A percentile compares a stretch with the other conserved stretches of the same genome.
Evolutionary conservation across 2,797 vertebrate genomes (phyloP).

Genomic region (Etheostoma perlongum): DNA sequence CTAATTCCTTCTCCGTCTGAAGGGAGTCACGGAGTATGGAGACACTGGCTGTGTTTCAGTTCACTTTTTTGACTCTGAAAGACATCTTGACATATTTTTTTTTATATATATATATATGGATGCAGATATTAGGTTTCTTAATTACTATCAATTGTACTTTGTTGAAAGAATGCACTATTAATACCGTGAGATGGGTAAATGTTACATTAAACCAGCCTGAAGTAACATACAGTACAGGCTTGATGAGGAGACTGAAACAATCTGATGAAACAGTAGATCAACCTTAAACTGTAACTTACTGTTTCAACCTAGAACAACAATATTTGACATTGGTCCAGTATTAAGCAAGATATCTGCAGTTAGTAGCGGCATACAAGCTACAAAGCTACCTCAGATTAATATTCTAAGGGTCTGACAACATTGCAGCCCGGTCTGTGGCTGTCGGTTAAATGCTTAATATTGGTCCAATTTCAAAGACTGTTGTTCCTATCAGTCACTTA

Average conservation of each 20-base stretch:
- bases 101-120: neutral
- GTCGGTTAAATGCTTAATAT: too few species aligned
- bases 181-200: conserved; percentile 5
- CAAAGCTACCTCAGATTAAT: too few species aligned
- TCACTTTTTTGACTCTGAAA: conserved; percentile 9
- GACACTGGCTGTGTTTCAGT: neutral
- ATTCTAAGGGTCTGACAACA: too few species aligned
- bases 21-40: conserved; percentile 7
- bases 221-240: neutral
- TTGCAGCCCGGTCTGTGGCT: too few species aligned
- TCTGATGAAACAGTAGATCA: neutral
- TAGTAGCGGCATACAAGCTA: too few species aligned
- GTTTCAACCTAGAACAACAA: too few species aligned
- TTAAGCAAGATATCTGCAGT: too few species aligned
- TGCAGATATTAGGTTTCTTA: neutral
- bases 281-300: neutral
- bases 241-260: neutral
- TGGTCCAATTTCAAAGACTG: too few species aligned
- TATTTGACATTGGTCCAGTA: too few species aligned
- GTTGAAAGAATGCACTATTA: conserved; percentile 6
- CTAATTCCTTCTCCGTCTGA: neutral
- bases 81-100: conserved; percentile 4
- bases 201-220: conserved; percentile 2
- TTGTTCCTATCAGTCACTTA: too few species aligned
- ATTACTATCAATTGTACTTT: neutral